phyloP scores from a whole-genome alignment of 2,888 invertebrate genomes.

The Anaspis maculata region DNA sequence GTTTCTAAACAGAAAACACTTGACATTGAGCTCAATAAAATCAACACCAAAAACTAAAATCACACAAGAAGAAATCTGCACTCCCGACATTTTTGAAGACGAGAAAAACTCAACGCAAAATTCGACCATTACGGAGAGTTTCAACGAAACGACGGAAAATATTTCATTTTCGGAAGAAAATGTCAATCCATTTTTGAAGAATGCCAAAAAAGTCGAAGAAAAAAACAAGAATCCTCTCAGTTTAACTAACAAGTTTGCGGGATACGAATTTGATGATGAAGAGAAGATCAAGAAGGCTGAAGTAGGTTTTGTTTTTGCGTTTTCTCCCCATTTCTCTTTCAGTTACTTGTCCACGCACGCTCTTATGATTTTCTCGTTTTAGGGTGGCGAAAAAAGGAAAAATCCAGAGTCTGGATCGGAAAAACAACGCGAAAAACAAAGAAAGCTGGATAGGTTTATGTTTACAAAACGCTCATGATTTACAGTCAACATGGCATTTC shows the following conservation, averaged over 20 bases:
- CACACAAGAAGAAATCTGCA: too few relatives aligned
- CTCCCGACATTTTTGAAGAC: too few relatives aligned
- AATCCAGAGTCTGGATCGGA: constrained; percentile 33
- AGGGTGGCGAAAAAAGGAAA: constrained; percentile 37
- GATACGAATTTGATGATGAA: constrained; percentile 21
- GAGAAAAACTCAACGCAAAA: too few relatives aligned
- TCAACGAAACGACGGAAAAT: too few relatives aligned
- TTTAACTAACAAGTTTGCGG: constrained; percentile 35
- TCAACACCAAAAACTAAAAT: constrained; percentile 2
- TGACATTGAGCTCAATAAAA: constrained; percentile 3
- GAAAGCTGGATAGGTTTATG: constrained; percentile 42
- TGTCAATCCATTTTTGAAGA: constrained; percentile 47
- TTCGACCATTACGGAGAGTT: too few relatives aligned
- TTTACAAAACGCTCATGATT: constrained; percentile 28
- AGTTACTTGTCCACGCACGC: too few relatives aligned
- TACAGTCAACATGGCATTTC: background rate
- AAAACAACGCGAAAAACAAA: constrained; percentile 41
- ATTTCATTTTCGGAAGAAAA: too few relatives aligned
- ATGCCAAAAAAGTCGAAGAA: constrained; percentile 28
- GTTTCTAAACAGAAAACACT: background rate
- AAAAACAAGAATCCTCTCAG: constrained; percentile 30
- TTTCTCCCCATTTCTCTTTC: too few relatives aligned
- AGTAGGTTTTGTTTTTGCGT: too few relatives aligned
- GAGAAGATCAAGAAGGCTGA: too few relatives aligned
- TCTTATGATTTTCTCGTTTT: too few relatives aligned